Percentiles rank a stretch among this genome's conserved stretches.
phyloP scores from a whole-genome alignment of 1,140 invertebrate species.

The Elymnias hypermnestra region DNA sequence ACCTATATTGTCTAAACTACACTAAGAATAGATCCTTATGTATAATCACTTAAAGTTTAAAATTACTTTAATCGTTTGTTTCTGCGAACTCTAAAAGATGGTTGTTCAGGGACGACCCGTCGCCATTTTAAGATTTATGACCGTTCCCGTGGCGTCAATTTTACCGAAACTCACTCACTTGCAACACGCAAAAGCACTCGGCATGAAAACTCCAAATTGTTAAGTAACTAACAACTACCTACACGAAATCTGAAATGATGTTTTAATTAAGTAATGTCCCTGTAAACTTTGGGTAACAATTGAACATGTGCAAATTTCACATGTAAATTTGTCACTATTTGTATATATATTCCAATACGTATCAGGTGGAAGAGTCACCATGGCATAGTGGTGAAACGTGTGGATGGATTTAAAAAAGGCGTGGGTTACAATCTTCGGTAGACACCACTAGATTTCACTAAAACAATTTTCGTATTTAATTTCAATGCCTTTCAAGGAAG shows the following conservation, averaged over 20 bases:
- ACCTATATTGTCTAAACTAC: neutral
- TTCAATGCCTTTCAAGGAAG: no score
- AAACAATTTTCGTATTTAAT: no score
- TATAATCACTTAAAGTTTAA: constrained; percentile 11
- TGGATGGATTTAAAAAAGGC: no score
- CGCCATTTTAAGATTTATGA: constrained; percentile 56
- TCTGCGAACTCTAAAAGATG: constrained; percentile 19
- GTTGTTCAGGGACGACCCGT: constrained; percentile 37
- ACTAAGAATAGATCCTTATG: neutral
- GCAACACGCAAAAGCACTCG: constrained; percentile 65
- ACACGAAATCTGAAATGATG: constrained; percentile 27
- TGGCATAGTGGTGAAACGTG: no score
- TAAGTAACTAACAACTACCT: constrained; percentile 37
- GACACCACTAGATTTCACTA: no score
- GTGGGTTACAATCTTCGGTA: no score
- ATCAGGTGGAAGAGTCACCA: no score
- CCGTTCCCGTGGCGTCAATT: constrained; percentile 45
- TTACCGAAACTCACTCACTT: constrained; percentile 53
- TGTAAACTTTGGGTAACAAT: no score
- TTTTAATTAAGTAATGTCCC: constrained; percentile 42
- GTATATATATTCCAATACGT: no score
- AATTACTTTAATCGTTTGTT: constrained; percentile 2
- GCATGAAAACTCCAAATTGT: constrained; percentile 42
- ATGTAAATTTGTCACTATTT: no score
- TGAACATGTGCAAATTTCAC: no score